phyloP scores from a whole-genome alignment of 2,888 invertebrate species.

The Oligia fasciuncula region DNA sequence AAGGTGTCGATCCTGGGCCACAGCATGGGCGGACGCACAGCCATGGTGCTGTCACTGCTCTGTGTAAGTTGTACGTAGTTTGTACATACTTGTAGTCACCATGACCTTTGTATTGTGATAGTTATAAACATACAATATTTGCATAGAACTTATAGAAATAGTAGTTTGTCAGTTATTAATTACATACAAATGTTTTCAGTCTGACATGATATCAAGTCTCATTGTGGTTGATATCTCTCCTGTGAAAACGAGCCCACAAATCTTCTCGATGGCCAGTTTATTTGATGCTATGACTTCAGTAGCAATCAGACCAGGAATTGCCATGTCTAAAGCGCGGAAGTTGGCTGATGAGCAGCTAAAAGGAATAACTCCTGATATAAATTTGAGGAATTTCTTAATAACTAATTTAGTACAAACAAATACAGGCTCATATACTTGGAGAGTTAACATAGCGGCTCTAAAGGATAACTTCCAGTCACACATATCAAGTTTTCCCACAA shows the following conservation, averaged over 20 bases:
- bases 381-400: constrained; percentile 94
- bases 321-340: constrained; percentile 93
- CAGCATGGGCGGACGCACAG: constrained; percentile 98
- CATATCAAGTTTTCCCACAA: constrained; percentile 92
- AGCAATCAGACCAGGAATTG: constrained; percentile 90
- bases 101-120: not conserved
- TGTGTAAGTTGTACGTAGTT: constrained; percentile 87
- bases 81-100: constrained; percentile 39
- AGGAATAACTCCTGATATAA: constrained; percentile 88
- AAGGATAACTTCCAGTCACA: constrained; percentile 91
- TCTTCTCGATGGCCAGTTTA: constrained; percentile 91
- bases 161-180: not conserved
- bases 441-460: constrained; percentile 94
- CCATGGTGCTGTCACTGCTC: constrained; percentile 95
- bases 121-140: not conserved
- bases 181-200: constrained; percentile 79
- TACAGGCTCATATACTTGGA: constrained; percentile 92
- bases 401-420: constrained; percentile 94
- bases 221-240: constrained; percentile 94
- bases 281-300: constrained; percentile 92
- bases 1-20: constrained; percentile 95
- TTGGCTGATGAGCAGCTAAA: constrained; percentile 91
- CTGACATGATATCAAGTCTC: constrained; percentile 91
- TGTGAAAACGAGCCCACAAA: constrained; percentile 90
- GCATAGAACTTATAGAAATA: not conserved